A percentile compares a stretch with the other conserved stretches of the same genome.
Evolutionary conservation across 2,797 vertebrate genomes (phyloP).

Genomic region (Sylvia borin): DNA sequence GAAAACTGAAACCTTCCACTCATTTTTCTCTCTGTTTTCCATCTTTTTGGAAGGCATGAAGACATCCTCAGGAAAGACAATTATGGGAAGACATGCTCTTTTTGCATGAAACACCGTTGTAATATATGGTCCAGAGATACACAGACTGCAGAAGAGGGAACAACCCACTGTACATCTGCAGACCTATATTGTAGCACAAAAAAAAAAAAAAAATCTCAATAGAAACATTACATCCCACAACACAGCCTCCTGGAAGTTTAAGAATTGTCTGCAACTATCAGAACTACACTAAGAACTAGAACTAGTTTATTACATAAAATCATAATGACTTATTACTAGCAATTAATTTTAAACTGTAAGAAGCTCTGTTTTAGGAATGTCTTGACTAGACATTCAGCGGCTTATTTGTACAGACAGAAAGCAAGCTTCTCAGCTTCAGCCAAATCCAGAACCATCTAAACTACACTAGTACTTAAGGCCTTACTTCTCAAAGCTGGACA

Average conservation of each 20-base stretch:
- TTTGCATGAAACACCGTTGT: background rate
- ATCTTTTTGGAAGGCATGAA: background rate
- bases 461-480: background rate
- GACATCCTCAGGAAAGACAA: background rate
- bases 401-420: constrained; percentile 1
- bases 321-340: constrained; percentile 16
- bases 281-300: background rate
- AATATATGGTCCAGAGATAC: background rate
- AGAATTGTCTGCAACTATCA: constrained; percentile 23
- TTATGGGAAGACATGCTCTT: fast-evolving
- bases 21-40: background rate
- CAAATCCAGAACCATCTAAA: background rate
- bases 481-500: background rate
- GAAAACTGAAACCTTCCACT: background rate
- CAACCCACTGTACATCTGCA: background rate
- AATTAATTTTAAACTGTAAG: constrained; percentile 1
- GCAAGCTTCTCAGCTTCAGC: background rate
- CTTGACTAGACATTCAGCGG: background rate
- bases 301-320: constrained; percentile 16
- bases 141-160: background rate
- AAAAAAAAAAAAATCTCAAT: constrained; percentile 37
- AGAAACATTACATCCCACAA: constrained; percentile 10
- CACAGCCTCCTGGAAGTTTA: constrained; percentile 58
- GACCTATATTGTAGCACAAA: constrained; percentile 21
- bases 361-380: constrained; percentile 11